Base-by-base conservation (phyloP, 2,888 invertebrate species). In the Netelia inedita region DNA sequence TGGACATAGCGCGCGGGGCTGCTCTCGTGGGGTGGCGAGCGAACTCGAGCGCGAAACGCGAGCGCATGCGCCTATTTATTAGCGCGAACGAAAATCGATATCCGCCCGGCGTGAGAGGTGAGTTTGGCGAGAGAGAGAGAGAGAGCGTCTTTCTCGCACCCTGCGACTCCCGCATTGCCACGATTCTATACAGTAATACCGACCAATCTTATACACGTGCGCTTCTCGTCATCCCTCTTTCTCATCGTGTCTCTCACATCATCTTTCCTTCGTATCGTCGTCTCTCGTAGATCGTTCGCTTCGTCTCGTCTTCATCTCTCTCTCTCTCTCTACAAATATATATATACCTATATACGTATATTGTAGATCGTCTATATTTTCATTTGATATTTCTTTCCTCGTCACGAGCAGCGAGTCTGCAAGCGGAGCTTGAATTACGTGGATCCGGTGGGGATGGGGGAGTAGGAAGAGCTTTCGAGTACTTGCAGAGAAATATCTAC, bases 21-120 rank as follows among this genome's bases (percentile, higher is more conserved):
- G 63, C 35, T 63, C 41, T 69, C 53, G 71, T 68, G 41, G 76
- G 73, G 63, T 61, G 61, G 69, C 57, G 72, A 73, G 79, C 69
- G 75, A 78, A 82, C 69, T 79, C 61, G 35, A 79, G 82, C 81
- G 41, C 83, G 85, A 86, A 78, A 55, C 68, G 69, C 46, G 35
- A 82, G 90, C 91, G 91, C 91, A 91, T 92, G 91, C 91, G 92
- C 90, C 87, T 91, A 90, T 91, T 92, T 91, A 92, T 92, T 91
- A 92, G 89, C 90, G 89, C 89, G 91, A 92, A 89, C 89, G 89
- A 91, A 92, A 92, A 92, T 92, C 91, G 91, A 92, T 92, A 91
- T 91, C 87, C 88, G 88, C 82, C 85, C 85, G n/a, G n/a, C n/a
- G 79, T 83, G 88, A 23, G 65, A 69, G 57, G 68, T 78, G 69